phyloP scores from a whole-genome alignment of 2,888 invertebrate genomes.

The Megaustenia siamemsis region DNA sequence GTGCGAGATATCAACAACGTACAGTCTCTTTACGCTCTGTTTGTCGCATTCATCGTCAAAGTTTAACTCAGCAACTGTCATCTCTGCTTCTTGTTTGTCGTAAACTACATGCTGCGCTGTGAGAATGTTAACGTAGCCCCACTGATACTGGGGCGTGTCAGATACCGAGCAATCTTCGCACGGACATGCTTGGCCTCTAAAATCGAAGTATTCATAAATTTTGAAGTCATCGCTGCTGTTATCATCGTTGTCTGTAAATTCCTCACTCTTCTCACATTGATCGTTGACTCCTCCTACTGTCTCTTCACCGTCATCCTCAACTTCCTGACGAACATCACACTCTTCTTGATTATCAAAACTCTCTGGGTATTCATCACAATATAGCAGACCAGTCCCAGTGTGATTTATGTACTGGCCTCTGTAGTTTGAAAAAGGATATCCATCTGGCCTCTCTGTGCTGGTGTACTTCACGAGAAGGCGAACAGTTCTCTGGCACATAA shows the following conservation, averaged over 20 bases:
- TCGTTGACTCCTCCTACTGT: neutral
- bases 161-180: neutral
- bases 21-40: neutral
- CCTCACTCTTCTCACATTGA: neutral
- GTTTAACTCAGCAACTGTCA: neutral
- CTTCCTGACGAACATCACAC: neutral
- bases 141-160: neutral
- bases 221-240: neutral
- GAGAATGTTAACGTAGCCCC: constrained; percentile 1
- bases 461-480: neutral
- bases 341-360: neutral
- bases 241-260: neutral
- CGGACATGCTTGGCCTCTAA: neutral
- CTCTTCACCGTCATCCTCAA: neutral
- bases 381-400: constrained; percentile 11
- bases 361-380: neutral
- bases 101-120: constrained; percentile 37
- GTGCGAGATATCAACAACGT: neutral
- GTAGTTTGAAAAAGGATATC: neutral
- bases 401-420: neutral
- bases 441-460: constrained; percentile 25
- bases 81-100: constrained; percentile 26
- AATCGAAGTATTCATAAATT: neutral
- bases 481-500: constrained; percentile 1
- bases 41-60: neutral